Evolutionary conservation across 2,797 vertebrate genomes (phyloP).

Genomic region (Perodicticus potto): DNA sequence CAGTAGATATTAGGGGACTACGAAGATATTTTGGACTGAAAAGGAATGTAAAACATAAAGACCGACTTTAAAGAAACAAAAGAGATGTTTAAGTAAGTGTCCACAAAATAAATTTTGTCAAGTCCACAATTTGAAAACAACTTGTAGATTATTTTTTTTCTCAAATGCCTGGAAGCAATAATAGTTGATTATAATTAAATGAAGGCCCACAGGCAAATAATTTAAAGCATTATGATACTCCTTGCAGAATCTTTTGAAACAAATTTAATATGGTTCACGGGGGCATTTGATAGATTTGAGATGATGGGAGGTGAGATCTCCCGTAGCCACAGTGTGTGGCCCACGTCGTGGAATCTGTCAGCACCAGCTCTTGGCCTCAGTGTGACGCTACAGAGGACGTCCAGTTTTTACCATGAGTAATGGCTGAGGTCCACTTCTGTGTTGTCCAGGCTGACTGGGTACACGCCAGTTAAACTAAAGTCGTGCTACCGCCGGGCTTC

Average conservation of each 20-base stretch:
- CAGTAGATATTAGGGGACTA: background rate
- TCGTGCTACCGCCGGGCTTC: conserved; percentile 48
- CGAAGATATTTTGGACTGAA: background rate
- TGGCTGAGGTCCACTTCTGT: background rate
- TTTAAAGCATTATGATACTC: background rate
- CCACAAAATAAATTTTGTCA: background rate
- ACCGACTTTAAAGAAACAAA: conserved; percentile 13
- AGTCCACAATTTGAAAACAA: background rate
- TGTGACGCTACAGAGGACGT: background rate
- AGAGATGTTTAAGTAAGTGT: background rate
- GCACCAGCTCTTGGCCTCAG: background rate
- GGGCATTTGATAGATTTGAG: background rate
- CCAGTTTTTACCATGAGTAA: background rate
- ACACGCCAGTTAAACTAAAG: conserved; percentile 73
- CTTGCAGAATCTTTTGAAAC: background rate
- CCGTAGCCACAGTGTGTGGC: rapidly evolving
- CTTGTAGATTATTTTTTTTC: conserved; percentile 22
- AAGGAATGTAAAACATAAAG: conserved; percentile 15
- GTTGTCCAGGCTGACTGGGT: background rate
- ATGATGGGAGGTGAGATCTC: background rate
- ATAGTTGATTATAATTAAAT: background rate
- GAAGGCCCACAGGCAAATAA: background rate
- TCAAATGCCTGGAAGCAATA: background rate
- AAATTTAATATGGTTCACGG: background rate
- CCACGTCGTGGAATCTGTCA: rapidly evolving